A percentile compares a stretch with the other conserved stretches of the same genome.
phyloP scores from a whole-genome alignment of 1,140 invertebrate genomes.

The Scaptomyza hsui region DNA sequence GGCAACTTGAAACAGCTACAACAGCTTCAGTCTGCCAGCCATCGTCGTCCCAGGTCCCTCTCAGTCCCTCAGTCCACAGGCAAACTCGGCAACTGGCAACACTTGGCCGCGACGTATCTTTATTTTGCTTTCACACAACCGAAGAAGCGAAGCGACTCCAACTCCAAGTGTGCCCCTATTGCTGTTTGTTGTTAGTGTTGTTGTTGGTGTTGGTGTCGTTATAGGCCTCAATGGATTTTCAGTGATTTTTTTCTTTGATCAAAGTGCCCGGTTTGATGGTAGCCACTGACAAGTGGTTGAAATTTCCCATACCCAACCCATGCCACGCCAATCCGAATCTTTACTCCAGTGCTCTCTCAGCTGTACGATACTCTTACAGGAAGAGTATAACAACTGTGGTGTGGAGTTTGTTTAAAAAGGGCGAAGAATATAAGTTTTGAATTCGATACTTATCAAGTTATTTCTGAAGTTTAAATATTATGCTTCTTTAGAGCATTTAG shows the following conservation, averaged over 20 bases:
- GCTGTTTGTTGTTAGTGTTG: constrained; percentile 37
- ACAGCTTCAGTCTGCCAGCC: constrained; percentile 67
- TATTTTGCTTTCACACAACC: constrained; percentile 72
- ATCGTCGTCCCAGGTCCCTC: constrained; percentile 25
- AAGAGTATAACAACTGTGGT: neutral
- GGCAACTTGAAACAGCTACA: constrained; percentile 71
- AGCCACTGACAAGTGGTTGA: constrained; percentile 70
- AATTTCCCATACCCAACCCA: constrained; percentile 63
- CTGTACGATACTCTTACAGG: constrained; percentile 8
- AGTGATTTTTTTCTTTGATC: constrained; percentile 74
- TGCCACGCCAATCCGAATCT: constrained; percentile 34
- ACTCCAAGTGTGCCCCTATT: constrained; percentile 53
- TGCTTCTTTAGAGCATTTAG: neutral
- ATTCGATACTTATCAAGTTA: too few relatives aligned
- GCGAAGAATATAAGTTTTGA: too few relatives aligned
- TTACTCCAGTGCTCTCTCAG: constrained; percentile 27
- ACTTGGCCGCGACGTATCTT: constrained; percentile 76
- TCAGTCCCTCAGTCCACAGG: constrained; percentile 43
- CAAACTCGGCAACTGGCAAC: constrained; percentile 56
- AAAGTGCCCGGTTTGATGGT: constrained; percentile 68
- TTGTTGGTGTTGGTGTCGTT: constrained; percentile 59
- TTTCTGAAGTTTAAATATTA: neutral
- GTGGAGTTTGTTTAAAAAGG: neutral
- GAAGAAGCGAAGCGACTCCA: constrained; percentile 25
- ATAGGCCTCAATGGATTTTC: constrained; percentile 80